Percentiles rank a stretch among this genome's conserved stretches.
Conservation (phyloP, 2,113 vertebrate genomes). For the Miniopterus natalensis region DNA sequence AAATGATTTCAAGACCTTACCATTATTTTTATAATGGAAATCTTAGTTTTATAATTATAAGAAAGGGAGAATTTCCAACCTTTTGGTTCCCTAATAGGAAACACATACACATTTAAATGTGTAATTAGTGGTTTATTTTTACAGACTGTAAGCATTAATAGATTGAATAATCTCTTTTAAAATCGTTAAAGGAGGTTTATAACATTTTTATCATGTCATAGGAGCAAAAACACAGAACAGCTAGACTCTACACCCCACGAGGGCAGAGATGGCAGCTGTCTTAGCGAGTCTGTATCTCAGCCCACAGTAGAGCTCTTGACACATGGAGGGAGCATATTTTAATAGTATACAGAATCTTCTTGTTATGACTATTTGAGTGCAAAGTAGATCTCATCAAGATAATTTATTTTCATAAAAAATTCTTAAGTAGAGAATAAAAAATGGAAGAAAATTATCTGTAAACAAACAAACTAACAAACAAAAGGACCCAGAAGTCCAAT, state of each 20-base stretch:
- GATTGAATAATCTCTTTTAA: slow-evolving; percentile 16
- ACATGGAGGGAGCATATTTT: fast-evolving
- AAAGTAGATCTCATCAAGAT: background rate
- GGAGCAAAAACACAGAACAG: background rate
- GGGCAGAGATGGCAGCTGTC: background rate
- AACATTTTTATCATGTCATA: background rate
- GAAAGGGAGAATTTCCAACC: slow-evolving; percentile 24
- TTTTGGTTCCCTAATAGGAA: slow-evolving; percentile 42
- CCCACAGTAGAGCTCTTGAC: background rate
- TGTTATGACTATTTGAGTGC: background rate
- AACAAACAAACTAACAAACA: background rate
- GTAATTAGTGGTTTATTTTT: slow-evolving; percentile 49
- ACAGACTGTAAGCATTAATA: background rate
- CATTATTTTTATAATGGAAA: background rate
- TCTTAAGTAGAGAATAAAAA: background rate
- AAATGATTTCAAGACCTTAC: background rate
- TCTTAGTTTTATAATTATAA: slow-evolving; percentile 39
- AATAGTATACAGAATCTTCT: background rate
- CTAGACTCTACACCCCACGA: background rate
- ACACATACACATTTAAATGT: background rate
- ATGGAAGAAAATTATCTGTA: background rate
- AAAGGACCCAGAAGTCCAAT: background rate
- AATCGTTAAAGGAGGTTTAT: background rate
- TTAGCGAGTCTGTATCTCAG: fast-evolving
- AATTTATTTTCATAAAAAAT: background rate